Base-by-base conservation (phyloP, 2,113 vertebrate genomes). In the Coregonus clupeaformis region DNA sequence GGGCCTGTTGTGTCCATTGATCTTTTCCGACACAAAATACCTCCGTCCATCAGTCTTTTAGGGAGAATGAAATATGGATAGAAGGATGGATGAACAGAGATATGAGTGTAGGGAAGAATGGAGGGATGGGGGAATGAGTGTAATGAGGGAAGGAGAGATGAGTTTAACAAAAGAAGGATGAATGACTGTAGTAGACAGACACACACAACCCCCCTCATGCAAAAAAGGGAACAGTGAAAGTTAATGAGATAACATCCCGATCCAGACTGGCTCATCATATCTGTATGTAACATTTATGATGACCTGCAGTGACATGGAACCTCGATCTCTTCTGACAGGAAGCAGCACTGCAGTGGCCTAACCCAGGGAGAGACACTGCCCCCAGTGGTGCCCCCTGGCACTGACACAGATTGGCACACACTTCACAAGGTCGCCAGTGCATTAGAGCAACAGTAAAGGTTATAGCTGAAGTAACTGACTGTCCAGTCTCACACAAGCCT, bases 251-350 rank as follows among this genome's bases (percentile, higher is more conserved):
- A 60, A 79, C 76, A 68, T 25, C 30, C 42, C n/a, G 16, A 22
- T 60, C n/a, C n/a, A 60, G 42, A 67, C 65, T 75, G 73, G 84
- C 83, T 90, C 79, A 62, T 78, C 81, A 80, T n/a, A 68, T 81
- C 78, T 79, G 78, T 81, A 87, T 88, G 85, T 86, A 88, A 89
- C 84, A 87, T 87, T 87, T 80, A 88, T 85, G 74, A 86, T 79
- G 82, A 86, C 87, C 83, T 55, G 14, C 70, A 79, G 87, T 83
- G 80, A 83, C 74, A 79, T 71, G 86, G 79, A 85, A 83, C 74
- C 87, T 82, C 82, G 84, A 88, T 90, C 86, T 83, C 72, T 84
- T 85, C 65, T 89, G 87, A 92, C 88, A 89, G 88, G 76, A 68
- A 68, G 85, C 85, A 66, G 87, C 71, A 80, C 76, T n/a, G 76